Base-by-base conservation (phyloP, 2,113 vertebrate species). In the Aviceda subcristata region DNA sequence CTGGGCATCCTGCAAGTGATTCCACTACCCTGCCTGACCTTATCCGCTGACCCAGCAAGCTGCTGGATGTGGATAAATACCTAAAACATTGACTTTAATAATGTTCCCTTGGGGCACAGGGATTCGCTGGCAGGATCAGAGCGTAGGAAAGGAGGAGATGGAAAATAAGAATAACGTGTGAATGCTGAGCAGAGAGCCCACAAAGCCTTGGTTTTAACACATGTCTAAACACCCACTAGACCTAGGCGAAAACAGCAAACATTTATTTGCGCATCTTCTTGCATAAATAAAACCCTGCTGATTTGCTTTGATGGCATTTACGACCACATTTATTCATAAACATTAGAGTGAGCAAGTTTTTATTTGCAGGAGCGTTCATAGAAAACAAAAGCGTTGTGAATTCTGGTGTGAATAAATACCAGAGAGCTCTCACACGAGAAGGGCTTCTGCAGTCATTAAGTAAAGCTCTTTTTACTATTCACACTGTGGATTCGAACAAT, bases 291-390 rank as follows among this genome's bases (percentile, higher is more conserved):
- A 97, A 87, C 88, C 94, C 92, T 76, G 91, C 94, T 97, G 97
- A 94, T 94, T 91, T 97, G 94, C 95, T 97, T 95, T 96, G 96
- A 94, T 96, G 96, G 94, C 94, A 96, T 96, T 97, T 97, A 95
- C 71, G 45, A 92, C 80, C 87, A 22, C 92, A 95, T 97, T 96
- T 97, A 86, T 97, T 96, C 92, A 95, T 94, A 96, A 96, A 86
- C 94, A 94, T 97, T 92, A 93, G 95, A 96, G 89, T 87, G 93
- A 97, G 96, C 96, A 96, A 96, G 92, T 96, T 97, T 97, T 97
- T 94, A 94, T 94, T 94, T 96, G 97, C 96, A 97, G 55, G 91
- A 94, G 91, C 38, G 56, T 85, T 96, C 91, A 81, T 1, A 85
- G 96, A 90, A 97, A 97, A 97, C 92, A 95, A 95, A 94, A 95